These are phyloP conservation scores for Dendrolimus punctatus DNA, from an alignment of 1,140 invertebrate genomes.

Conservation along the genomic window DNA sequence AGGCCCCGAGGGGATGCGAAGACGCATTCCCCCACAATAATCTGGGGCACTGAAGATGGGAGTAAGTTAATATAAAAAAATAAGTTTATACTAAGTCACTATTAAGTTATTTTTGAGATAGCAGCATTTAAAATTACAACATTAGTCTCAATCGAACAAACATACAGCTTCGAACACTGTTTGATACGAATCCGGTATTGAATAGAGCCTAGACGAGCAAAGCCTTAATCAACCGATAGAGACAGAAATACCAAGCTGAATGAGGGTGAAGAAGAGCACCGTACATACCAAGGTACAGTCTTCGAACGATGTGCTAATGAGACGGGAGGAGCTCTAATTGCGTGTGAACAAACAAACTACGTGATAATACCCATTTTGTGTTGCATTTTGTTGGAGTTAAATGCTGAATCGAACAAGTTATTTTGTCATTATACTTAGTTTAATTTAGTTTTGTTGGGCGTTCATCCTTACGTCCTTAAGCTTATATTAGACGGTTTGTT, in stretches of 20 bases:
- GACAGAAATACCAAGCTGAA: constrained; percentile 17
- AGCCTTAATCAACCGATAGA: constrained; percentile 47
- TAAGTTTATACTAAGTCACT: no score
- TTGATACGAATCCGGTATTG: constrained; percentile 38
- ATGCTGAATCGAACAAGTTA: no score
- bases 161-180: constrained; percentile 34
- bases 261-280: constrained; percentile 30
- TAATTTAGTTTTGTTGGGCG: constrained; percentile 11
- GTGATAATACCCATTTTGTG: constrained; percentile 52
- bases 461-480: constrained; percentile 1
- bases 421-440: constrained; percentile 12
- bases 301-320: constrained; percentile 47
- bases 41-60: no score
- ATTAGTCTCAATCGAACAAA: constrained; percentile 22
- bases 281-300: constrained; percentile 25
- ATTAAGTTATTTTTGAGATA: no score
- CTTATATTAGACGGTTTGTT: no score
- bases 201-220: constrained; percentile 34
- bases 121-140: background rate
- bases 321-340: constrained; percentile 58
- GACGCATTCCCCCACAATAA: no score
- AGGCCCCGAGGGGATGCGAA: no score
- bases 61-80: no score
- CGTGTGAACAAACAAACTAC: constrained; percentile 56
- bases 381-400: constrained; percentile 11